Conservation (phyloP, 2,113 vertebrate species). For the Heterochromis multidens region DNA sequence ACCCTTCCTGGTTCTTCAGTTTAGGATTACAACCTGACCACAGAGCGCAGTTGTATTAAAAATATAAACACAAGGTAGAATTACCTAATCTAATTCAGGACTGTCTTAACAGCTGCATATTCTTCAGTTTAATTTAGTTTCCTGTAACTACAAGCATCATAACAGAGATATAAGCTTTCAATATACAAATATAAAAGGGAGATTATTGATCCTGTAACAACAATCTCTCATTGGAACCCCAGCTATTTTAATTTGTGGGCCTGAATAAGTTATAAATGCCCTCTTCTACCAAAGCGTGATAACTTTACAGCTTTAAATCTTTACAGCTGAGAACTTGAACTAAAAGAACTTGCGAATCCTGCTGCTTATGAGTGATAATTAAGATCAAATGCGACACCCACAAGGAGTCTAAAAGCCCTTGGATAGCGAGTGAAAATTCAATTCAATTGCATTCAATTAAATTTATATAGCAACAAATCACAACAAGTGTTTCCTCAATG, state of each 20-base stretch:
- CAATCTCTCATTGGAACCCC: background rate
- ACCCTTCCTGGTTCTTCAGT: slow-evolving; percentile 78
- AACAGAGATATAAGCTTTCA: background rate
- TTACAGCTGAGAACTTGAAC: too few species aligned
- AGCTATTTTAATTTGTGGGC: too few species aligned
- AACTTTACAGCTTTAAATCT: too few species aligned
- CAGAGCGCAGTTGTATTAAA: background rate
- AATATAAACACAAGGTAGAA: background rate
- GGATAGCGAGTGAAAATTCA: too few species aligned
- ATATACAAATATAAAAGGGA: background rate
- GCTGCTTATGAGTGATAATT: too few species aligned
- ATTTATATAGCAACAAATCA: too few species aligned
- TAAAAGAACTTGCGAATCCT: too few species aligned
- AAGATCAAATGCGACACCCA: too few species aligned
- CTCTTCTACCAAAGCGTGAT: too few species aligned
- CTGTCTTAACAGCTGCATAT: background rate
- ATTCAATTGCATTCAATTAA: too few species aligned
- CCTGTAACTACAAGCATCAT: background rate
- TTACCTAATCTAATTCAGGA: background rate
- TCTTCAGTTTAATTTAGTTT: background rate
- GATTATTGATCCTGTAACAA: background rate
- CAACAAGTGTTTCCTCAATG: too few species aligned
- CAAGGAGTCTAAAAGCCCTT: too few species aligned
- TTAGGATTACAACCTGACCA: slow-evolving; percentile 88
- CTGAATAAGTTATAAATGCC: background rate